A percentile compares a stretch with the other conserved stretches of the same genome.
These are phyloP conservation scores for Chitala chitala DNA, from an alignment of 2,113 vertebrate species.

Conservation along the genomic window DNA sequence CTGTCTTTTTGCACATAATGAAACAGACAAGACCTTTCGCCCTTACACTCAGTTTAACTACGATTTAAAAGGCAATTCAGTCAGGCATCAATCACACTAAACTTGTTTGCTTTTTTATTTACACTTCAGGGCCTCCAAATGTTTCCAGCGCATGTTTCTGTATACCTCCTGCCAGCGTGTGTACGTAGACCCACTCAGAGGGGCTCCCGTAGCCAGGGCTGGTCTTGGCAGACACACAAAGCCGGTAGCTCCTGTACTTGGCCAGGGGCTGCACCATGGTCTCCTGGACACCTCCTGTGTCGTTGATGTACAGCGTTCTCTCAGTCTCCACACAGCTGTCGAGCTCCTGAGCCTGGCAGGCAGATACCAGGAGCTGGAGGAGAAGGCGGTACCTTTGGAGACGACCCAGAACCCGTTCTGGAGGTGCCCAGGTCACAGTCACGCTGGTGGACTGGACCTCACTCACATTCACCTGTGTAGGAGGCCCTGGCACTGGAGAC, in stretches of 20 bases:
- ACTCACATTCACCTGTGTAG: slow-evolving; percentile 66
- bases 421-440: slow-evolving; percentile 76
- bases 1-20: background rate
- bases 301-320: slow-evolving; percentile 59
- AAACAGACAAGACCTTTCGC: background rate
- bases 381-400: slow-evolving; percentile 80
- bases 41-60: background rate
- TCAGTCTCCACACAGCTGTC: slow-evolving; percentile 68
- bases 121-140: too few species aligned
- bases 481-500: slow-evolving; percentile 74
- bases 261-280: slow-evolving; percentile 68
- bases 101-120: too few species aligned
- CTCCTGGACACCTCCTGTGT: slow-evolving; percentile 44
- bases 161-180: slow-evolving; percentile 83
- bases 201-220: slow-evolving; percentile 75
- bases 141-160: slow-evolving; percentile 42
- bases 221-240: slow-evolving; percentile 81
- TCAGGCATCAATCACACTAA: too few species aligned
- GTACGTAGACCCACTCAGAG: slow-evolving; percentile 72
- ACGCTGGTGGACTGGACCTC: slow-evolving; percentile 72
- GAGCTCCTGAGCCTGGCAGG: slow-evolving; percentile 62
- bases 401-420: slow-evolving; percentile 70
- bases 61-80: too few species aligned
- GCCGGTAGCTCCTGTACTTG: slow-evolving; percentile 84
- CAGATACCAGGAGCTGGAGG: slow-evolving; percentile 63